A percentile compares a stretch with the other conserved stretches of the same genome.
Conservation (phyloP, 1,140 invertebrate genomes). For the Heliothis virescens region DNA sequence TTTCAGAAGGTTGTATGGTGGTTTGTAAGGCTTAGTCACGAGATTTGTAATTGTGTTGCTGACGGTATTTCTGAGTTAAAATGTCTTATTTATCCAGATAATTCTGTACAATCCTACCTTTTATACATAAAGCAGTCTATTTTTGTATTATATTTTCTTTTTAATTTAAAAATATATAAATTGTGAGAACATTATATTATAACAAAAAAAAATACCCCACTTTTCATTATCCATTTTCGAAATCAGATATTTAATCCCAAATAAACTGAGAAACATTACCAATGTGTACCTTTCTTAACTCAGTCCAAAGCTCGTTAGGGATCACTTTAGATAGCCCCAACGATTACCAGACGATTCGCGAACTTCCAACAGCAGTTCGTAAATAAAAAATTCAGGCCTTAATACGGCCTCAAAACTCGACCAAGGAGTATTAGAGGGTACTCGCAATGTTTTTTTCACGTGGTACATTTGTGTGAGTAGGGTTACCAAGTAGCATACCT, state of each 20-base stretch:
- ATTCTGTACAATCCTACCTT: background rate
- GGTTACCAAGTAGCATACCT: conserved; percentile 9
- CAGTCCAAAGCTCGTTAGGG: conserved; percentile 46
- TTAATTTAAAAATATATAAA: background rate
- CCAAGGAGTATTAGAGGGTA: conserved; percentile 28
- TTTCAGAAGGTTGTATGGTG: conserved; percentile 18
- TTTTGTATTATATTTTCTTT: too few relatives aligned
- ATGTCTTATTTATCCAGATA: background rate
- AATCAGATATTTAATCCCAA: background rate
- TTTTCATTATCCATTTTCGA: background rate
- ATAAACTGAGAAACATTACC: background rate
- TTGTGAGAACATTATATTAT: too few relatives aligned
- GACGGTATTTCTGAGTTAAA: background rate
- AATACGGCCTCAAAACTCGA: conserved; percentile 37
- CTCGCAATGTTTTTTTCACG: conserved; percentile 41
- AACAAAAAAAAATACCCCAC: too few relatives aligned
- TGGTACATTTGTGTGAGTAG: conserved; percentile 41
- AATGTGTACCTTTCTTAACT: conserved; percentile 39
- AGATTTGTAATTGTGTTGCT: conserved; percentile 19
- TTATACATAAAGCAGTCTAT: background rate
- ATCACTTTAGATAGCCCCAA: conserved; percentile 50
- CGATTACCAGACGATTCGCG: conserved; percentile 47
- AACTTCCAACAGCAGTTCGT: conserved; percentile 38
- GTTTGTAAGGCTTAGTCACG: conserved; percentile 4
- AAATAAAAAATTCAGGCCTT: conserved; percentile 40